These are phyloP conservation scores for Argopecten irradians DNA, from an alignment of 1,140 invertebrate genomes.

Conservation along the genomic window DNA sequence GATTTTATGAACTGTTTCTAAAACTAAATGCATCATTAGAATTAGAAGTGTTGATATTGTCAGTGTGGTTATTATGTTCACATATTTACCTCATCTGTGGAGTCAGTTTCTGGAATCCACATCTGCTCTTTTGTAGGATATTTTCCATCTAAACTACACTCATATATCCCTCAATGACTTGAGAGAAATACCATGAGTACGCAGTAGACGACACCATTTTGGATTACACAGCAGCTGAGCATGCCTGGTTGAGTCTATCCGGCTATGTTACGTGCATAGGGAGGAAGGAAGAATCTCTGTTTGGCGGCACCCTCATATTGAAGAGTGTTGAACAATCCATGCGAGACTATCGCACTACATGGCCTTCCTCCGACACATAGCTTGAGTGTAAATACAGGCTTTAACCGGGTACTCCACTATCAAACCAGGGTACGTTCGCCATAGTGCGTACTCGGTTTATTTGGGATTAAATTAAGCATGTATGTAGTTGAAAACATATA, in stretches of 20 bases:
- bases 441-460: slow-evolving; percentile 2
- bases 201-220: background rate
- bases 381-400: background rate
- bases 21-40: no score
- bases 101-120: background rate
- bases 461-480: slow-evolving; percentile 18
- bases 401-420: background rate
- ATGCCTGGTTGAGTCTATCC: background rate
- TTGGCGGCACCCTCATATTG: background rate
- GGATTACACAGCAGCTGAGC: background rate
- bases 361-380: background rate
- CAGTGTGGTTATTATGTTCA: no score
- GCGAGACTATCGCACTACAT: slow-evolving; percentile 1
- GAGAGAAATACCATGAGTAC: background rate
- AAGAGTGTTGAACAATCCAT: slow-evolving; percentile 1
- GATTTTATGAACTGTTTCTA: no score
- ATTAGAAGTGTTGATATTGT: background rate
- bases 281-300: background rate
- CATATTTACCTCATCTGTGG: background rate
- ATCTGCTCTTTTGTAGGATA: background rate
- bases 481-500: slow-evolving; percentile 19
- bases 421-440: background rate
- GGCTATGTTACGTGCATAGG: background rate
- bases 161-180: background rate
- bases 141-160: background rate